Percentiles rank a stretch among this genome's conserved stretches.
These are phyloP conservation scores for Netelia inedita DNA, from an alignment of 2,888 invertebrate genomes.

Conservation along the genomic window DNA sequence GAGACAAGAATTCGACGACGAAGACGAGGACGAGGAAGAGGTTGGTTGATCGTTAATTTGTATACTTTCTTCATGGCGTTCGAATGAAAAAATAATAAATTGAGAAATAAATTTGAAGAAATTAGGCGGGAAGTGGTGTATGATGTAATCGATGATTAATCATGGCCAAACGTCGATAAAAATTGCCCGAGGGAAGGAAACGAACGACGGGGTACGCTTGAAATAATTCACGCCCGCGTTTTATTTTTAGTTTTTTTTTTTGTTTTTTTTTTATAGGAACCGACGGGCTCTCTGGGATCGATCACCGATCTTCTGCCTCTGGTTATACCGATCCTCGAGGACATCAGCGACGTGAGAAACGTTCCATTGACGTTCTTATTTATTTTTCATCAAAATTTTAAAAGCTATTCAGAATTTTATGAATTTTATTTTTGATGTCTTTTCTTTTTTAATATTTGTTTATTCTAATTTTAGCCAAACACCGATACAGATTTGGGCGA, in stretches of 20 bases:
- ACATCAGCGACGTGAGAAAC: slow-evolving; percentile 82
- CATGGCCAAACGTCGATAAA: slow-evolving; percentile 1
- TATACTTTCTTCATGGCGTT: slow-evolving; percentile 10
- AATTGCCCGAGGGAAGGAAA: background rate
- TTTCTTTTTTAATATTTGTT: slow-evolving; percentile 50
- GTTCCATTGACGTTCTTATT: slow-evolving; percentile 22
- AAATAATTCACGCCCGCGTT: background rate
- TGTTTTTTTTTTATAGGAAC: slow-evolving; percentile 35
- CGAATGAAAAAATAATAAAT: slow-evolving; percentile 9
- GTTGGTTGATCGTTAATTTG: slow-evolving; percentile 35
- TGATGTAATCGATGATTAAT: slow-evolving; percentile 24
- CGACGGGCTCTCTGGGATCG: slow-evolving; percentile 79
- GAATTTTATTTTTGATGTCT: background rate
- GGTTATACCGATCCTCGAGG: slow-evolving; percentile 81
- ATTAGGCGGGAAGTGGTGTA: slow-evolving; percentile 1
- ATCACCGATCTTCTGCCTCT: slow-evolving; percentile 80
- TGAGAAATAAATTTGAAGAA: slow-evolving; percentile 11
- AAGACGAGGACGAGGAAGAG: slow-evolving; percentile 69
- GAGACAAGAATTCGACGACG: slow-evolving; percentile 73
- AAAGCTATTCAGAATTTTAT: background rate
- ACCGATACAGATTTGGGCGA: slow-evolving; percentile 80
- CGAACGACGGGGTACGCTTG: background rate
- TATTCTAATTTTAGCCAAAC: slow-evolving; percentile 77
- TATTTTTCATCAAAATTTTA: background rate
- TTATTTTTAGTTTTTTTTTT: background rate